These are phyloP conservation scores for Drosophila kikkawai DNA, from an alignment of 1,140 invertebrate species.

Conservation along the genomic window DNA sequence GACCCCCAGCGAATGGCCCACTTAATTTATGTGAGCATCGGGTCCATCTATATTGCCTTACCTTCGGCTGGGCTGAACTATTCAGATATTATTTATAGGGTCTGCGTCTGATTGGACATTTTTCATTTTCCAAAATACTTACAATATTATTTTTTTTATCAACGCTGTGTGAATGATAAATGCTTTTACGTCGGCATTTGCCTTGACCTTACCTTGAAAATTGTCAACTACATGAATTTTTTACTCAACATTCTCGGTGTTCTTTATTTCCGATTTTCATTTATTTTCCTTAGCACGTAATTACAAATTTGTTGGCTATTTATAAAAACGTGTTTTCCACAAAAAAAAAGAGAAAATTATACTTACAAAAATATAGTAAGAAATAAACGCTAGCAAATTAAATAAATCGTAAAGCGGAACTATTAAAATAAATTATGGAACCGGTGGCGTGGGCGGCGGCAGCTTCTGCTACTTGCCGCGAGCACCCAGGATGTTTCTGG, in stretches of 20 bases:
- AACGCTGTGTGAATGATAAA: slow-evolving; percentile 49
- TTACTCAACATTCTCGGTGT: slow-evolving; percentile 28
- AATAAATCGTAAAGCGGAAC: slow-evolving; percentile 76
- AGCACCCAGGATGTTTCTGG: background rate
- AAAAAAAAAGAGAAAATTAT: slow-evolving; percentile 15
- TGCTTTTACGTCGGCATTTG: slow-evolving; percentile 60
- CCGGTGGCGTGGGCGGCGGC: slow-evolving; percentile 43
- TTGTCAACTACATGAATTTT: slow-evolving; percentile 64
- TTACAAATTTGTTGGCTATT: slow-evolving; percentile 68
- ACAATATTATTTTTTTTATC: slow-evolving; percentile 17
- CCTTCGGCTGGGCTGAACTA: slow-evolving; percentile 25
- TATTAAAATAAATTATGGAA: slow-evolving; percentile 81
- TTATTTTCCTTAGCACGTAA: slow-evolving; percentile 55
- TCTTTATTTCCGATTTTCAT: slow-evolving; percentile 35
- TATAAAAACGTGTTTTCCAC: slow-evolving; percentile 58
- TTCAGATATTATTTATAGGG: slow-evolving; percentile 52
- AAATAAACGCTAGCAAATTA: slow-evolving; percentile 40
- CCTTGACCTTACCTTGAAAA: slow-evolving; percentile 77
- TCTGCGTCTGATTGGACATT: slow-evolving; percentile 17
- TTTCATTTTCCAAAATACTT: slow-evolving; percentile 39
- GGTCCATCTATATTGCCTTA: slow-evolving; percentile 14
- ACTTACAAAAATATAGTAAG: slow-evolving; percentile 27
- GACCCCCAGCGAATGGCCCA: slow-evolving; percentile 51
- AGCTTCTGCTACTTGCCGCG: slow-evolving; percentile 30
- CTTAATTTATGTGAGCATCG: slow-evolving; percentile 38